Evolutionary conservation across 2,888 invertebrate species (phyloP).

Genomic region (Drosophila birchii): DNA sequence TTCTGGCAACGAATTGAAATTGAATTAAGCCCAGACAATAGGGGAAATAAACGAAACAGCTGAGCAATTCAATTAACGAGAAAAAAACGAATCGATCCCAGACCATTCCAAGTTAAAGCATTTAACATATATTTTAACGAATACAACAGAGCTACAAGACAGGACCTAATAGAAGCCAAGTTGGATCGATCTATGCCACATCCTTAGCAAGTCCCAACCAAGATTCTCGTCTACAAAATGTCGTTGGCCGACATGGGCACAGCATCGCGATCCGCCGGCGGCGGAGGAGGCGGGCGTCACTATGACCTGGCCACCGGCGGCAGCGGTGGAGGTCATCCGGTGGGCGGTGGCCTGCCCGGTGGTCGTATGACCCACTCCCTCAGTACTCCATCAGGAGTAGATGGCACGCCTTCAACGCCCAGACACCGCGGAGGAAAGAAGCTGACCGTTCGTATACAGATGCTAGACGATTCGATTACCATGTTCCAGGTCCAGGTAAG

Average conservation of each 20-base stretch:
- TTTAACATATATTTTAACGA: conserved; percentile 41
- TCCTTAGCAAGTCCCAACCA: conserved; percentile 47
- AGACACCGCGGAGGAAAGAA: conserved; percentile 95
- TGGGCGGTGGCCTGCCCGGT: conserved; percentile 69
- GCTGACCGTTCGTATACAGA: conserved; percentile 94
- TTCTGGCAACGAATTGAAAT: conserved; percentile 45
- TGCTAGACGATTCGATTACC: conserved; percentile 94
- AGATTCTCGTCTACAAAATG: conserved; percentile 83
- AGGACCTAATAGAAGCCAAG: conserved; percentile 15
- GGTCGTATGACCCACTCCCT: conserved; percentile 93
- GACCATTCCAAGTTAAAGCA: conserved; percentile 69
- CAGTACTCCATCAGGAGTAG: conserved; percentile 93
- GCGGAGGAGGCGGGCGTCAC: conserved; percentile 61
- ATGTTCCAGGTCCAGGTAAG: conserved; percentile 96
- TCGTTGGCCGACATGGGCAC: conserved; percentile 84
- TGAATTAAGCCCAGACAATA: conserved; percentile 39
- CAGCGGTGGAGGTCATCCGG: conserved; percentile 44
- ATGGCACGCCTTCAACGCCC: conserved; percentile 89
- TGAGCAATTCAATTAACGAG: conserved; percentile 44
- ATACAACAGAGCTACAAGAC: conserved; percentile 22
- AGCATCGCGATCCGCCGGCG: conserved; percentile 70
- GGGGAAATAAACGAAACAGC: conserved; percentile 23
- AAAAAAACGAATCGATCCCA: conserved; percentile 47
- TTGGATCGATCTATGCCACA: conserved; percentile 37
- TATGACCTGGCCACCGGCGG: conserved; percentile 53